These are phyloP conservation scores for Venturia canescens DNA, from an alignment of 1,140 invertebrate species.

Conservation along the genomic window DNA sequence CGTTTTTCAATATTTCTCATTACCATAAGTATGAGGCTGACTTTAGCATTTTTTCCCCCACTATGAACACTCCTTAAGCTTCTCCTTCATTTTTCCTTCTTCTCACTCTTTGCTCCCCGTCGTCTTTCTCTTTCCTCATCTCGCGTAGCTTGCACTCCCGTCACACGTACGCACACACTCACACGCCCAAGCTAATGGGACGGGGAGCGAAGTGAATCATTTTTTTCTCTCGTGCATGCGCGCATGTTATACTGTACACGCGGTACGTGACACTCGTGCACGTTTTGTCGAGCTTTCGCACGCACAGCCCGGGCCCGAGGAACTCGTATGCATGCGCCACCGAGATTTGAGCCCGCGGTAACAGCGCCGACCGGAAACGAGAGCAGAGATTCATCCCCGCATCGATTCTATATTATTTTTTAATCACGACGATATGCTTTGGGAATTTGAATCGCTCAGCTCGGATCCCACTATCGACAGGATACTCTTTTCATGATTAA, in stretches of 20 bases:
- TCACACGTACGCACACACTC: conserved; percentile 26
- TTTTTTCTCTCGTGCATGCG: conserved; percentile 46
- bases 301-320: background rate
- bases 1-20: background rate
- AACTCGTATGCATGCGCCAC: conserved; percentile 16
- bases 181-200: conserved; percentile 48
- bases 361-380: conserved; percentile 22
- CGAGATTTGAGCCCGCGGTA: conserved; percentile 12
- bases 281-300: conserved; percentile 42
- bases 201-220: conserved; percentile 55
- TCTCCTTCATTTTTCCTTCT: conserved; percentile 20
- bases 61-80: background rate
- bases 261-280: conserved; percentile 46
- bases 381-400: background rate
- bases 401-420: conserved; percentile 13
- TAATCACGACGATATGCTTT: background rate
- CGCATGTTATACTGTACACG: conserved; percentile 12
- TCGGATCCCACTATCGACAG: too few relatives aligned
- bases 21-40: background rate
- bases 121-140: conserved; percentile 34
- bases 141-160: background rate
- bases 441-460: background rate
- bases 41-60: background rate
- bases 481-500: too few relatives aligned
- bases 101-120: conserved; percentile 42